Evolutionary conservation across 2,888 invertebrate species (phyloP).

Genomic region (Diaphora mendica): DNA sequence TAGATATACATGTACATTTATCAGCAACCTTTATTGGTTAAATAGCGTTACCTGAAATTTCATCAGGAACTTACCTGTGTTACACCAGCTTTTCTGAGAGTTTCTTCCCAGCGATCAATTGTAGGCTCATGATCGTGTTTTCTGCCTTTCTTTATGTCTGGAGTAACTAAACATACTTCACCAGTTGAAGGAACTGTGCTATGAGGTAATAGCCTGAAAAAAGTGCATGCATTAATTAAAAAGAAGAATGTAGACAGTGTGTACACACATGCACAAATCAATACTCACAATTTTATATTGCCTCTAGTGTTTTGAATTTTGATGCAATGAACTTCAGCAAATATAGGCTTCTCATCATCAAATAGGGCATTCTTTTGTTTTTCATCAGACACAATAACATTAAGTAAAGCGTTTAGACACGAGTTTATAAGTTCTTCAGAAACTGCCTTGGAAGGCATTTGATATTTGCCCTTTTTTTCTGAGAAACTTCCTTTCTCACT

Average conservation of each 20-base stretch:
- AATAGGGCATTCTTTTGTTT: constrained; percentile 79
- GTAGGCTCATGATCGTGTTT: constrained; percentile 92
- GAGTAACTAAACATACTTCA: constrained; percentile 92
- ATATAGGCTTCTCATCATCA: constrained; percentile 85
- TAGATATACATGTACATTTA: too few species aligned
- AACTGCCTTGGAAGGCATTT: constrained; percentile 72
- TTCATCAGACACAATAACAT: too few species aligned
- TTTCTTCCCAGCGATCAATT: constrained; percentile 90
- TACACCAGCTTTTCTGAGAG: constrained; percentile 88
- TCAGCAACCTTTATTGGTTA: too few species aligned
- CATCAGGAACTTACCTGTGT: constrained; percentile 74
- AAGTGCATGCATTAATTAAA: background rate
- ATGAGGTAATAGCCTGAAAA: constrained; percentile 82
- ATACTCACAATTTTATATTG: constrained; percentile 88
- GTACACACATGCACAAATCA: background rate
- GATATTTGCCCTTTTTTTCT: constrained; percentile 61
- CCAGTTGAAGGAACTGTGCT: constrained; percentile 88
- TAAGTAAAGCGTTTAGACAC: constrained; percentile 68
- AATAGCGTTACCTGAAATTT: too few species aligned
- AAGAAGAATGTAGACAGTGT: background rate
- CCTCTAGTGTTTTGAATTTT: constrained; percentile 88
- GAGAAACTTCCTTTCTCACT: constrained; percentile 13
- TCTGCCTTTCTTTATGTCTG: constrained; percentile 90
- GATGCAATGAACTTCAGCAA: constrained; percentile 87
- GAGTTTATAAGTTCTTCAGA: constrained; percentile 64